phyloP scores from a whole-genome alignment of 1,140 invertebrate species.

The Parapsyche elsis region DNA sequence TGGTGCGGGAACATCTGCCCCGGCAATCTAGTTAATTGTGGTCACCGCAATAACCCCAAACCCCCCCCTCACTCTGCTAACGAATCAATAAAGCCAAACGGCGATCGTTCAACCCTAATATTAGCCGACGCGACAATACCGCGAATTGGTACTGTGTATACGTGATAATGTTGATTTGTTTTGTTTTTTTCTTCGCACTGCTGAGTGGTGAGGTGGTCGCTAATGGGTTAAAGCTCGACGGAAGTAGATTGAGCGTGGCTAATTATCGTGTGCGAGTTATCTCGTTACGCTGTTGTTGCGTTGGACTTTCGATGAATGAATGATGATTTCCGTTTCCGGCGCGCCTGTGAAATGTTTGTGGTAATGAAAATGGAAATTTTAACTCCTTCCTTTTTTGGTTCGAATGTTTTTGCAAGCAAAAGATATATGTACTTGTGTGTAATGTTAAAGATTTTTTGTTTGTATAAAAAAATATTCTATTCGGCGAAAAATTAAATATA shows the following conservation, averaged over 20 bases:
- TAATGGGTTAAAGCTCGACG: too few relatives aligned
- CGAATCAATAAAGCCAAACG: neutral
- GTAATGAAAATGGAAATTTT: neutral
- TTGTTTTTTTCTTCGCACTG: too few relatives aligned
- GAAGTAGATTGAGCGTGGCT: neutral
- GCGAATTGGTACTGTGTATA: too few relatives aligned
- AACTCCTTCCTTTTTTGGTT: neutral
- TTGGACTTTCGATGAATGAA: conserved; percentile 10
- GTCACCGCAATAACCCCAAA: neutral
- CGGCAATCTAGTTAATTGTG: conserved; percentile 24
- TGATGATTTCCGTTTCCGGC: conserved; percentile 6
- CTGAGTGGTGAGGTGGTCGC: too few relatives aligned
- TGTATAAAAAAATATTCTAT: too few relatives aligned
- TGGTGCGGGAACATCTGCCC: conserved; percentile 27
- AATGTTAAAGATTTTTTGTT: too few relatives aligned
- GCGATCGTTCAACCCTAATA: neutral
- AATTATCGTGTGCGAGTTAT: conserved; percentile 14
- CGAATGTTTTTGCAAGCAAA: too few relatives aligned
- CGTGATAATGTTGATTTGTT: too few relatives aligned
- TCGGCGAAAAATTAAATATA: too few relatives aligned
- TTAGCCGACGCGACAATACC: too few relatives aligned
- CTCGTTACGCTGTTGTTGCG: neutral
- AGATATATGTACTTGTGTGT: too few relatives aligned
- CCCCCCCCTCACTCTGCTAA: neutral
- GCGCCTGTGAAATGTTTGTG: neutral